Evolutionary conservation across 2,888 invertebrate genomes (phyloP).

Genomic region (Patella ulyssiponensis): DNA sequence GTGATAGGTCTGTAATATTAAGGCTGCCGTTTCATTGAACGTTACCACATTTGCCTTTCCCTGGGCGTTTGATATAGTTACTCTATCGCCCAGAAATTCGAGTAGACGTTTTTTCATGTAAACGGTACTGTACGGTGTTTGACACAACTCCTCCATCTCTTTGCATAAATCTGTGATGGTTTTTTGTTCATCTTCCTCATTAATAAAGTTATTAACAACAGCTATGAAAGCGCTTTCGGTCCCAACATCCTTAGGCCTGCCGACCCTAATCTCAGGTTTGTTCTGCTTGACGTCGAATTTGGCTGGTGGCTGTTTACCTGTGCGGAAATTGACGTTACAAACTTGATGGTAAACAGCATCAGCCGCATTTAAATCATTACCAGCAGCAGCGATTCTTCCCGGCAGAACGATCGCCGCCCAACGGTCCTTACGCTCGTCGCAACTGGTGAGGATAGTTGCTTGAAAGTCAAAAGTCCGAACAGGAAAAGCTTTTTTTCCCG

Average conservation of each 20-base stretch:
- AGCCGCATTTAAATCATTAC: conserved; percentile 13
- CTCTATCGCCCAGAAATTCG: background rate
- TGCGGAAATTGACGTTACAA: background rate
- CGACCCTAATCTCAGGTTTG: background rate
- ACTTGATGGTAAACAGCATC: conserved; percentile 7
- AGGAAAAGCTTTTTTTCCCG: background rate
- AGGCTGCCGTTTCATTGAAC: background rate
- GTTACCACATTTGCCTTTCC: conserved; percentile 1
- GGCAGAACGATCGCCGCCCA: background rate
- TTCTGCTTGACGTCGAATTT: background rate
- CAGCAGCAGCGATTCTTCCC: conserved; percentile 3
- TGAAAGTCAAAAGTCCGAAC: conserved; percentile 1
- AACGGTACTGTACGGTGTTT: no score
- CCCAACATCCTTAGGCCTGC: background rate
- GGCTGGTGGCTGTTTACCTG: background rate
- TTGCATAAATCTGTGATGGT: no score
- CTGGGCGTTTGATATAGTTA: background rate
- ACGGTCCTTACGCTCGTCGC: background rate
- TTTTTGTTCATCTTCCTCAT: background rate
- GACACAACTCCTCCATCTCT: no score
- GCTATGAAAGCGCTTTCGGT: background rate
- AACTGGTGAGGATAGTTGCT: background rate
- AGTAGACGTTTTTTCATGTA: no score
- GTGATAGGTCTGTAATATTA: background rate
- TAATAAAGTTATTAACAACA: background rate